Base-by-base conservation (phyloP, 2,888 invertebrate species). In the Aspidiotus destructor region DNA sequence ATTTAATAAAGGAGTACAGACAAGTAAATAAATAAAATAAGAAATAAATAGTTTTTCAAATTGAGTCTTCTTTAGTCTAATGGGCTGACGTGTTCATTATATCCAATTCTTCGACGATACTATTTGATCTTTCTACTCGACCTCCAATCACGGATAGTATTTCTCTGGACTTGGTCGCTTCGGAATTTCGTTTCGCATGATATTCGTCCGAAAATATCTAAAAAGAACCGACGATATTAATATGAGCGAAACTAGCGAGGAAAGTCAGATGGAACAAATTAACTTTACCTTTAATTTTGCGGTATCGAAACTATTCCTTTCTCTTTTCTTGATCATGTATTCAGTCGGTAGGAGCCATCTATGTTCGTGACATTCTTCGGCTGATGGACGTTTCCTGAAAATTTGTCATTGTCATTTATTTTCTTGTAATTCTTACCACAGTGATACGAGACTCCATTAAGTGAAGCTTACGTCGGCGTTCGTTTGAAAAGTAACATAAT, bases 401-500 rank as follows among this genome's bases (percentile, higher is more conserved):
- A 72, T 10, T 48, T 2, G 48, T 3, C 6, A 48, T 48, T 48
- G 2, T 48, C 48, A 3, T 48, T 48, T 48, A 48, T 60, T n/a
- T 48, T 48, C 48, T 13, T 6, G 6, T 48, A 48, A 48, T 44
- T 15, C 15, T 62, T 9, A 15, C 15, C 7, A 41, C 6, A 15
- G n/a, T 1, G 10, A 42, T 16, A 62, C 44, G 60, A 15, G 6
- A 15, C 7, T 60, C 3, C 16, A 3, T 48, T 2, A 42, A 7
- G 15, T 11, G 7, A 16, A 60, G 42, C 82, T 80, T 81, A 92
- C 89, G 87, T 85, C 44, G 98, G 95, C 72, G 91, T 87, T 74
- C 93, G 86, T 81, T 97, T 97, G 80, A 99, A 92, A 71, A 96
- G 81, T 77, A 92, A 87, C 89, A 95, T 96, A 73, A 98, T 84